Conservation (phyloP, 2,888 invertebrate species). For the Marronus borbonicus region DNA sequence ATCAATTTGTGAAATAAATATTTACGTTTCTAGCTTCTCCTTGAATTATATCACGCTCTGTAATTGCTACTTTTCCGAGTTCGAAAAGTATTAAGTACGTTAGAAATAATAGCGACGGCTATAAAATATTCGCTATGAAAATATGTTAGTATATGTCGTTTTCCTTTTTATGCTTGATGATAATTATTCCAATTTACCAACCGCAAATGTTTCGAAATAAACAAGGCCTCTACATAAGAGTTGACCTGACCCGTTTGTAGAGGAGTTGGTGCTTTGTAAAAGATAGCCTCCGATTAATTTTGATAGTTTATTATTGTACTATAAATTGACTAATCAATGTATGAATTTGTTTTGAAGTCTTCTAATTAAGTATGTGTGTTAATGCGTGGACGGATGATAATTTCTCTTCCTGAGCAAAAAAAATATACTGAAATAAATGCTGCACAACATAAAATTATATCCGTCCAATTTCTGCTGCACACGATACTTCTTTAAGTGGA, state of each 20-base stretch:
- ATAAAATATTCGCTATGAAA: slow-evolving; percentile 7
- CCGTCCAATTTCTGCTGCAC: too few relatives aligned
- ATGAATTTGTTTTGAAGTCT: neutral
- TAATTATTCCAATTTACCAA: slow-evolving; percentile 22
- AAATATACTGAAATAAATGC: too few relatives aligned
- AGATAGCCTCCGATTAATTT: too few relatives aligned
- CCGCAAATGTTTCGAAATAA: neutral
- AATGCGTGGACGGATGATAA: too few relatives aligned
- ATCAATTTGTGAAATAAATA: slow-evolving; percentile 29
- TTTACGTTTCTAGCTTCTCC: slow-evolving; percentile 23
- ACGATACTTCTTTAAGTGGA: too few relatives aligned
- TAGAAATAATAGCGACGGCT: neutral
- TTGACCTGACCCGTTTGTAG: too few relatives aligned
- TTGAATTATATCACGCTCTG: slow-evolving; percentile 2
- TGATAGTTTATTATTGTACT: too few relatives aligned
- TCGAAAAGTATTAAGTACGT: neutral
- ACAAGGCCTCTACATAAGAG: too few relatives aligned
- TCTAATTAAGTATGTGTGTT: neutral
- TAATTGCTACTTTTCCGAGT: slow-evolving; percentile 8
- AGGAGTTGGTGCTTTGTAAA: too few relatives aligned
- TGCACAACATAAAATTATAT: too few relatives aligned
- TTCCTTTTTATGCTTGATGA: neutral
- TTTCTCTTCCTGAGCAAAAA: too few relatives aligned
- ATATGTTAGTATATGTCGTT: neutral
- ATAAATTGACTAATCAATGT: too few relatives aligned